These are phyloP conservation scores for Coboldia fuscipes DNA, from an alignment of 1,140 invertebrate species.

Conservation along the genomic window DNA sequence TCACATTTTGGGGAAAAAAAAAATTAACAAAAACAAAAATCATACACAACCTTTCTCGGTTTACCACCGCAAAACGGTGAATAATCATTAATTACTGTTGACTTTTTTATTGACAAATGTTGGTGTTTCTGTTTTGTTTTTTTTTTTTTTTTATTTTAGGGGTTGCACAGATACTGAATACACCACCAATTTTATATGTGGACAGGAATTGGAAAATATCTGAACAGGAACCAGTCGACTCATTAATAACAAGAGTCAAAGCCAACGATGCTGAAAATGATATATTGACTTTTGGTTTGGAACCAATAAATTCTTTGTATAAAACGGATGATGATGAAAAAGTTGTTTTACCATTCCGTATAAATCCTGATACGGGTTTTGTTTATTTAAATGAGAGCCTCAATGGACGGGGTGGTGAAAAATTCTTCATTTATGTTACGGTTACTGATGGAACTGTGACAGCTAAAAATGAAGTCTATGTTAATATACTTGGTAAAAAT, in stretches of 20 bases:
- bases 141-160: conserved; percentile 6
- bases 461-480: conserved; percentile 47
- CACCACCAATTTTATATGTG: conserved; percentile 25
- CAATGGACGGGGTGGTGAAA: conserved; percentile 35
- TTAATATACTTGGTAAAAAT: conserved; percentile 28
- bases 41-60: too few species aligned
- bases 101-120: too few species aligned
- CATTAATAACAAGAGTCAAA: conserved; percentile 31
- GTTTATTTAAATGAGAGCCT: conserved; percentile 47
- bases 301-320: conserved; percentile 21
- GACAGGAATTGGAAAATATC: conserved; percentile 42
- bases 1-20: too few species aligned
- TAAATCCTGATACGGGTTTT: conserved; percentile 41
- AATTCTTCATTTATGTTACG: conserved; percentile 45
- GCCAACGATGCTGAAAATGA: conserved; percentile 37
- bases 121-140: not conserved
- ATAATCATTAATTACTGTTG: too few species aligned
- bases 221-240: conserved; percentile 38
- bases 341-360: conserved; percentile 33
- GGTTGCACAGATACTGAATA: conserved; percentile 13
- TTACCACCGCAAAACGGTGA: too few species aligned
- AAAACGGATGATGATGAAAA: conserved; percentile 8
- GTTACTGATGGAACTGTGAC: conserved; percentile 40
- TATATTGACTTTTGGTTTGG: conserved; percentile 35
- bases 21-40: too few species aligned